Base-by-base conservation (phyloP, 2,113 vertebrate species). In the Aptenodytes patagonicus region DNA sequence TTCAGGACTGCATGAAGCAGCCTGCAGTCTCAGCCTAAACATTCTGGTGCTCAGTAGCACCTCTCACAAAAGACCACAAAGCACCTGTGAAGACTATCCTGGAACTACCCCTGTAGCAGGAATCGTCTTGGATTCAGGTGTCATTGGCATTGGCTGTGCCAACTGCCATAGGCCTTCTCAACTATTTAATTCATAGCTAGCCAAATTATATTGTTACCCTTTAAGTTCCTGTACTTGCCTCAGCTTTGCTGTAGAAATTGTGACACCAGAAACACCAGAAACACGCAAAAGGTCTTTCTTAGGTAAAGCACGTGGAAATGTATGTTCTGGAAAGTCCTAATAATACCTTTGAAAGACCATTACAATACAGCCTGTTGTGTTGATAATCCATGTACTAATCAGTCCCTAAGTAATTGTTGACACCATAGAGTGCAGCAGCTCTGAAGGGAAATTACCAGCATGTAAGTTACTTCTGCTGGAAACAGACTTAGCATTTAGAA, bases 401-500 rank as follows among this genome's bases (percentile, higher is more conserved):
- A 93, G 47, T 55, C 42, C n/a, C 42, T 31, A 60, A 51, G 72
- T 92, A 85, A 90, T 68, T 46, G n/a, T 61, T 94, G 68, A 94
- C 34, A 84, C 61, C 70, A 80, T 3, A 92, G 38, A 95, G 61
- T 34, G 32, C 34, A 87, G 66, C 51, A 87, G 26, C 34, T 89
- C 42, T 88, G 62, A 96, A 57, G 17, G 24, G 44, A 89, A 95
- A 87, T 87, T 91, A 83, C 49, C 19, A 73, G 44, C 38, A 66
- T 10, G 2, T 68, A 94, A 83, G 36, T 84, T 95, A 24, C 78
- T 97, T 96, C 89, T 91, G 46, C n/a, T 91, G n/a, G 54, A 90
- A 85, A 52, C n/a, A 96, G 40, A 80, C 15, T 90, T 84, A 91
- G 22, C 54, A 72, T 91, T 94, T 92, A 66, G 54, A 85, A 87